A percentile compares a stretch with the other conserved stretches of the same genome.
phyloP scores from a whole-genome alignment of 2,797 vertebrate species.

The Macrochelys suwanniensis region DNA sequence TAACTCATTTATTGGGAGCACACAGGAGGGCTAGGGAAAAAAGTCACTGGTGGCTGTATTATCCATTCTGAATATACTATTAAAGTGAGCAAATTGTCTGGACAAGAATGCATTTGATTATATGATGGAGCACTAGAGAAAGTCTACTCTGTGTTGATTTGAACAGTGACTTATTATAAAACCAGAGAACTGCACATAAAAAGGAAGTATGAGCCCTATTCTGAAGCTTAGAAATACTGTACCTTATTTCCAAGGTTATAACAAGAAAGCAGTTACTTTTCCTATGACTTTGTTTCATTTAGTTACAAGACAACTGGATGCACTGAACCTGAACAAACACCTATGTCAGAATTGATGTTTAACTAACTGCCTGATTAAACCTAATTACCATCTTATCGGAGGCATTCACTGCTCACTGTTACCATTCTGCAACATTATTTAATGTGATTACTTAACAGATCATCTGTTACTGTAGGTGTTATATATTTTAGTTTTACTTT shows the following conservation, averaged over 20 bases:
- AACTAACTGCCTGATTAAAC: background rate
- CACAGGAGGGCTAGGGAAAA: background rate
- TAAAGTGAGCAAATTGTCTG: no score
- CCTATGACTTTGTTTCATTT: background rate
- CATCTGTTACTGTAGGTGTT: fast-evolving
- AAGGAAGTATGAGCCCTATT: background rate
- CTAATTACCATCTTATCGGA: background rate
- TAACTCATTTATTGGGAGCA: background rate
- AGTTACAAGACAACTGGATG: background rate
- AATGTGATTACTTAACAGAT: background rate
- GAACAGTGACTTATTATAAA: background rate
- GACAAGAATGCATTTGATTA: background rate
- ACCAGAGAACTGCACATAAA: background rate
- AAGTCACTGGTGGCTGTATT: background rate
- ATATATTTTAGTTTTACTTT: background rate
- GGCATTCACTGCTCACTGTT: background rate
- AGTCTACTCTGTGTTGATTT: background rate
- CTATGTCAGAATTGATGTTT: background rate
- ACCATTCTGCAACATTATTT: background rate
- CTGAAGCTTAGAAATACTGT: background rate
- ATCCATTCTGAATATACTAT: background rate
- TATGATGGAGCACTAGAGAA: background rate
- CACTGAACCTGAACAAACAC: background rate
- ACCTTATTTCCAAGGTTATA: background rate
- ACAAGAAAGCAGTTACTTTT: background rate